A percentile compares a stretch with the other conserved stretches of the same genome.
These are phyloP conservation scores for Tridacna crocea DNA, from an alignment of 2,888 invertebrate species.

Conservation along the genomic window DNA sequence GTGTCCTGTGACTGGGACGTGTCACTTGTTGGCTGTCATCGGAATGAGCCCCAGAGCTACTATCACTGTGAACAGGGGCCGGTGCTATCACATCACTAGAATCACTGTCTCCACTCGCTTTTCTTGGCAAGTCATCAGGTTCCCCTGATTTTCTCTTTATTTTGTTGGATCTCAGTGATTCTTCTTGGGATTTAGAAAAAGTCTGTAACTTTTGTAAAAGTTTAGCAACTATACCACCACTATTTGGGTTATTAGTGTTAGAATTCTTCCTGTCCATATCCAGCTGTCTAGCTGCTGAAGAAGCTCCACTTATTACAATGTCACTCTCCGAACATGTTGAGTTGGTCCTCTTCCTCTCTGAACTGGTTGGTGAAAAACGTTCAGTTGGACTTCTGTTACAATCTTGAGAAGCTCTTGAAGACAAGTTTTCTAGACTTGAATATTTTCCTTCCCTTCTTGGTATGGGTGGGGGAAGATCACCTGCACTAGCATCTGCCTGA, in stretches of 20 bases:
- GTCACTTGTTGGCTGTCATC: constrained; percentile 71
- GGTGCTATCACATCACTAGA: constrained; percentile 63
- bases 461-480: constrained; percentile 63
- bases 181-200: constrained; percentile 72
- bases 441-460: constrained; percentile 58
- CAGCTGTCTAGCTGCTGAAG: constrained; percentile 61
- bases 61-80: constrained; percentile 70
- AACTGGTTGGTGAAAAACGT: constrained; percentile 63
- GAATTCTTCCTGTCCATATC: constrained; percentile 63
- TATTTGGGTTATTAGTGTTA: constrained; percentile 47
- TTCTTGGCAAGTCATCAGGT: constrained; percentile 46
- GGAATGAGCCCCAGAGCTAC: constrained; percentile 74
- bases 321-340: constrained; percentile 74
- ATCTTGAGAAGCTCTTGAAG: constrained; percentile 56
- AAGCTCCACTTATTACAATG: constrained; percentile 46
- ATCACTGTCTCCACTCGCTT: constrained; percentile 72
- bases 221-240: constrained; percentile 71
- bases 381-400: constrained; percentile 66
- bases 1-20: constrained; percentile 66
- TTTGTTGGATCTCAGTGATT: constrained; percentile 61
- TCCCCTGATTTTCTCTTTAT: constrained; percentile 65
- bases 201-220: constrained; percentile 74
- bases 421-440: constrained; percentile 67
- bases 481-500: constrained; percentile 57
- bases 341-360: constrained; percentile 64